A percentile compares a stretch with the other conserved stretches of the same genome.
phyloP scores from a whole-genome alignment of 2,888 invertebrate species.

The Eucriotettix oculatus region DNA sequence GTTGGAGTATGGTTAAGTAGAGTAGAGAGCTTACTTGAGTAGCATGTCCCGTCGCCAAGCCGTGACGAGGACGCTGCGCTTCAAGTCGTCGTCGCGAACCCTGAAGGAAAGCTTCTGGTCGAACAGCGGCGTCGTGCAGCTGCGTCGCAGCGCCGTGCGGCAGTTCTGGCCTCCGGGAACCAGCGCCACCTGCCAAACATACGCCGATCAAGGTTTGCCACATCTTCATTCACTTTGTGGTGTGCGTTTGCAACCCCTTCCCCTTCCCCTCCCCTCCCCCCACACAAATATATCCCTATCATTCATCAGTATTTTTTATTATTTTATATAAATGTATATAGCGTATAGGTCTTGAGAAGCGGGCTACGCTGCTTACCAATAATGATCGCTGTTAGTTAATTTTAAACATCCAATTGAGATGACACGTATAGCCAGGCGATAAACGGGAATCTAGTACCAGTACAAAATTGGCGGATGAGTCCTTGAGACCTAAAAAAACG shows the following conservation, averaged over 20 bases:
- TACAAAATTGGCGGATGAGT: too few species aligned
- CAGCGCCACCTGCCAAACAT: conserved; percentile 34
- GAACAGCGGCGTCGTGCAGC: conserved; percentile 61
- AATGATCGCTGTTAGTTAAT: too few species aligned
- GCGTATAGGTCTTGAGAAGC: too few species aligned
- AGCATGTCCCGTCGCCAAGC: conserved; percentile 77
- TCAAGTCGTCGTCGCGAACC: conserved; percentile 34
- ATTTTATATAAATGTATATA: not conserved
- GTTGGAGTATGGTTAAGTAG: too few species aligned
- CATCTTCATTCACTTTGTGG: not conserved
- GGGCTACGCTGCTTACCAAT: too few species aligned
- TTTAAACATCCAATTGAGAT: too few species aligned
- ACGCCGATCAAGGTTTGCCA: not conserved
- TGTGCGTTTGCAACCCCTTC: not conserved
- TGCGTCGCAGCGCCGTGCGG: conserved; percentile 64
- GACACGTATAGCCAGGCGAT: too few species aligned
- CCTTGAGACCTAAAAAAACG: too few species aligned
- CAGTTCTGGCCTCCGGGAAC: conserved; percentile 33
- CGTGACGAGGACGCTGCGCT: conserved; percentile 54
- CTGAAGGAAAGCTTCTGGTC: conserved; percentile 61
- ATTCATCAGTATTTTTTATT: not conserved
- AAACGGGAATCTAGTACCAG: too few species aligned
- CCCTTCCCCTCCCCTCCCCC: not conserved
- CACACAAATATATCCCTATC: not conserved
- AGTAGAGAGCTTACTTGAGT: conserved; percentile 43